Evolutionary conservation across 2,888 invertebrate genomes (phyloP), one percentile per base, ranked within the genome.

Genomic region (Lasioglossum zephyrum): DNA sequence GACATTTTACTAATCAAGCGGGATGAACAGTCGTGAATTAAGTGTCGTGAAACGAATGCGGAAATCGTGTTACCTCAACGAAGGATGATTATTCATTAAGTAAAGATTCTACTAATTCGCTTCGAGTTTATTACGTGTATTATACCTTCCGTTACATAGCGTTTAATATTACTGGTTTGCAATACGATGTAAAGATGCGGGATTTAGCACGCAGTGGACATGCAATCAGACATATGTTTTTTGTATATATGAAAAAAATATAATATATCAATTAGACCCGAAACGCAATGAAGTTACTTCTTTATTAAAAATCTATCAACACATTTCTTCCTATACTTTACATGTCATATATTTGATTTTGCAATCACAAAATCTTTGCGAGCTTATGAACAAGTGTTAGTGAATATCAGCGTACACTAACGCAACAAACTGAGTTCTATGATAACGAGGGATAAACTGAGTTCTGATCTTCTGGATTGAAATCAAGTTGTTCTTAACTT

Each of bases 251-350:
- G 53, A 82, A 85, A 63, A 44, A 79, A 66, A 87, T 85, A 87
- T 85, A 89, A 83, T 86, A 86, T 70, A 86, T 81, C 73, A 70
- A 79, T 78, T 88, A 85, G 80, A 77, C n/a, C 60, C 26, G 77
- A 80, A 31, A 22, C 18, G 31, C 18, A 22, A 36, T 8, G 22
- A 36, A 22, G 22, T 31, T 8, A 18, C 31, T 63, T 22, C 2
- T 18, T 49, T 18, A 49, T 49, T 49, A 22, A 49, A 18, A 49
- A 49, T 49, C 49, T 18, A 49, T 18, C 49, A 47, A 47, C 5
- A 49, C 47, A 49, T 18, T 49, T 49, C 18, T 49, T 49, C 49
- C 18, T 49, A 49, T 18, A 49, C 18, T 18, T 49, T 18, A 49
- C 18, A 6, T 49, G 6, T 47, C 47, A 47, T 47, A 18, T 16